Evolutionary conservation across 2,113 vertebrate species (phyloP).

Genomic region (Anhinga anhinga): DNA sequence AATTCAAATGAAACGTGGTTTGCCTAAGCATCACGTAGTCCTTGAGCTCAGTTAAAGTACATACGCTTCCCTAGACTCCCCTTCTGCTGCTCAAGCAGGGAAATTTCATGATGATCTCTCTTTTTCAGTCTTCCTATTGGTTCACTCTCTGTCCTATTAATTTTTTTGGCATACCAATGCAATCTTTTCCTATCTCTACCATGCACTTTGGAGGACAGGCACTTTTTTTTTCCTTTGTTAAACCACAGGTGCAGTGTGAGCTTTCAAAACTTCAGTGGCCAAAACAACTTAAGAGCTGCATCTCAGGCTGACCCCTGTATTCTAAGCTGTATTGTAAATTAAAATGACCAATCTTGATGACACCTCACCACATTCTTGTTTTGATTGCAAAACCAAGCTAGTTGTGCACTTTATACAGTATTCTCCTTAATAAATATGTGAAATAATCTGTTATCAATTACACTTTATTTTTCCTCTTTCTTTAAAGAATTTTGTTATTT

Average conservation of each 20-base stretch:
- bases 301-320: not conserved
- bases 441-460: not conserved
- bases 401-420: constrained; percentile 27
- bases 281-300: not conserved
- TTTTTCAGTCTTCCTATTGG: not conserved
- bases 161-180: not conserved
- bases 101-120: not conserved
- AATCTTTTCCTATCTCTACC: not conserved
- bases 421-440: not conserved
- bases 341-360: not conserved
- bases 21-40: not conserved
- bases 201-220: not conserved
- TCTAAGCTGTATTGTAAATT: not conserved
- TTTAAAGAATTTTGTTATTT: not conserved
- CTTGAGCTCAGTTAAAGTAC: not conserved
- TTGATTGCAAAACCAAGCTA: not conserved
- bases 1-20: not conserved
- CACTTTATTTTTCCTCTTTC: not conserved
- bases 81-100: not conserved
- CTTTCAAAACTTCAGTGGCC: not conserved
- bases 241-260: not conserved
- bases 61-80: not conserved
- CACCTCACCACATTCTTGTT: not conserved
- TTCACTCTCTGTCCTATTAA: not conserved
- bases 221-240: not conserved